These are phyloP conservation scores for Lochmaea crataegi DNA, from an alignment of 2,888 invertebrate genomes.

Conservation along the genomic window DNA sequence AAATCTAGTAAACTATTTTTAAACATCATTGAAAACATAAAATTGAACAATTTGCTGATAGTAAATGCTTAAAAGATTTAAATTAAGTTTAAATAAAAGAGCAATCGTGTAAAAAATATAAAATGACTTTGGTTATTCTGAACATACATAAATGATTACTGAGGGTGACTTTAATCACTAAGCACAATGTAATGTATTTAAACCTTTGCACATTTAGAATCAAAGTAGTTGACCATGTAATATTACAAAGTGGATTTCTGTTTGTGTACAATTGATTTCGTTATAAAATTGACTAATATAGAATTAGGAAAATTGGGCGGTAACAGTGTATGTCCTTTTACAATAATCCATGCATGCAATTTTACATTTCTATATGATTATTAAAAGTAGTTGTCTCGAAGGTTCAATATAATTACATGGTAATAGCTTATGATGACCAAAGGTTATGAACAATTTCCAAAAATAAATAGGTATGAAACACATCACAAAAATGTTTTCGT, in stretches of 20 bases:
- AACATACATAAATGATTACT: too few relatives aligned
- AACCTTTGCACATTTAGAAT: too few relatives aligned
- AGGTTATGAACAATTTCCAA: not conserved
- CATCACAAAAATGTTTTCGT: constrained; percentile 22
- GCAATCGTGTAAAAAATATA: too few relatives aligned
- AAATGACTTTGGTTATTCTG: too few relatives aligned
- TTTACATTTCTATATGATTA: not conserved
- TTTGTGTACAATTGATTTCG: too few relatives aligned
- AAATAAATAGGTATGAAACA: not conserved
- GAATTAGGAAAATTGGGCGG: not conserved
- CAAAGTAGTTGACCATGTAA: too few relatives aligned
- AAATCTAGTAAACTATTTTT: not conserved
- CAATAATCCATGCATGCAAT: not conserved
- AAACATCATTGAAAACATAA: not conserved
- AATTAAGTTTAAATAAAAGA: too few relatives aligned
- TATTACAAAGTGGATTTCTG: too few relatives aligned
- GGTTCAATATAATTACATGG: constrained; percentile 1
- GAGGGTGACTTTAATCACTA: too few relatives aligned
- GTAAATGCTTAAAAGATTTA: not conserved
- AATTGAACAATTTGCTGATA: not conserved
- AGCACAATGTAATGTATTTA: too few relatives aligned
- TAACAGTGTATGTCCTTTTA: not conserved
- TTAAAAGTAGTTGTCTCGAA: not conserved
- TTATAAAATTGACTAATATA: too few relatives aligned
- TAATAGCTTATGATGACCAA: not conserved